Percentiles rank a stretch among this genome's conserved stretches.
Evolutionary conservation across 2,797 vertebrate species (phyloP).

Genomic region (Pangasius sanitwongsei): DNA sequence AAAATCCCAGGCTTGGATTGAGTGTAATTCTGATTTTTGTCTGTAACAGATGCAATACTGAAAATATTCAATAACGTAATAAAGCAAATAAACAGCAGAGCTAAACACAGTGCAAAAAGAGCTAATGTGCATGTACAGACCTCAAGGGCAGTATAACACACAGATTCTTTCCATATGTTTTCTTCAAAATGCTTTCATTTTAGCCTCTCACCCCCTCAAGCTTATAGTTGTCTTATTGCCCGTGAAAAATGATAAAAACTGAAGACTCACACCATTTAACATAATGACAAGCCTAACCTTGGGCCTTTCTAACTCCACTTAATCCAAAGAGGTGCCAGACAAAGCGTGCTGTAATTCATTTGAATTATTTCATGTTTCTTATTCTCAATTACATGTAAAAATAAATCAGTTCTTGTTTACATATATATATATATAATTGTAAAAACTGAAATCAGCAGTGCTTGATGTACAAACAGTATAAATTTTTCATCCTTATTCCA

Average conservation of each 20-base stretch:
- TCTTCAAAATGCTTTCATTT: constrained; percentile 7
- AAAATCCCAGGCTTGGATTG: not conserved
- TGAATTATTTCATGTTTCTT: not conserved
- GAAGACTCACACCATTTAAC: constrained; percentile 15
- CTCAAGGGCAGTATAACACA: not conserved
- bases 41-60: not conserved
- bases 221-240: not conserved
- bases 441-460: not conserved
- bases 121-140: not conserved
- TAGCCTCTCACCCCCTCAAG: not conserved
- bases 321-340: constrained; percentile 7
- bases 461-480: not conserved
- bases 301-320: not conserved
- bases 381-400: not conserved
- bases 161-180: not conserved
- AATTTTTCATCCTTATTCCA: not conserved
- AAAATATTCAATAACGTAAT: not conserved
- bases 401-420: not conserved
- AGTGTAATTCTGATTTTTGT: not conserved
- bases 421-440: not conserved
- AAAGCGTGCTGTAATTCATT: not conserved
- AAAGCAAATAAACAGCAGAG: not conserved
- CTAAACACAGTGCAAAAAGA: not conserved
- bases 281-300: not conserved
- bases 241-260: not conserved